Conservation (phyloP, 2,113 vertebrate genomes). For the Ramphastos sulfuratus region DNA sequence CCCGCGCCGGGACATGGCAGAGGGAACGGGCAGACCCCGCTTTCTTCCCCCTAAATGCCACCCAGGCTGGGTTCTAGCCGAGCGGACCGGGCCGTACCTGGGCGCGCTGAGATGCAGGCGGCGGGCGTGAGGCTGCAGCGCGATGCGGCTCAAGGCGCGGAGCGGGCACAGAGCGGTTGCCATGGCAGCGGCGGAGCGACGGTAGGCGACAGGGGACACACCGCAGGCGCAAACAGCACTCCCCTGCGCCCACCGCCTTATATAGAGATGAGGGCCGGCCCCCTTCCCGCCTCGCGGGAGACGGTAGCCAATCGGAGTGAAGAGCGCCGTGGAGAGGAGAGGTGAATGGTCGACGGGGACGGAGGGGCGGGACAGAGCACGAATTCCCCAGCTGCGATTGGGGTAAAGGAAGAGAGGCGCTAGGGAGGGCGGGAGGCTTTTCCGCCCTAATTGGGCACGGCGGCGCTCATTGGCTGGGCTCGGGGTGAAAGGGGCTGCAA, state of each 20-base stretch:
- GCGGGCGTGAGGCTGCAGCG: not conserved
- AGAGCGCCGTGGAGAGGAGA: not conserved
- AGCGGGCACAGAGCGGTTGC: not conserved
- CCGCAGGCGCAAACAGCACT: too few species aligned
- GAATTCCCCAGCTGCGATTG: not conserved
- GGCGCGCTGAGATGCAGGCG: not conserved
- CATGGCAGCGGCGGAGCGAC: not conserved
- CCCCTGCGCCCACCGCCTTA: rapidly evolving
- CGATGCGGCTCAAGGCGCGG: not conserved
- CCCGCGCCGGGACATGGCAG: rapidly evolving
- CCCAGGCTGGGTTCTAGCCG: not conserved
- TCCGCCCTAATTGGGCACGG: not conserved
- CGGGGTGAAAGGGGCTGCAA: not conserved
- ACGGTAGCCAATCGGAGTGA: not conserved
- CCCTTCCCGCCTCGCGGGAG: not conserved
- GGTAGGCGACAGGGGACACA: rapidly evolving
- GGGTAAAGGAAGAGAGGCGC: not conserved
- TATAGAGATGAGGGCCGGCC: not conserved
- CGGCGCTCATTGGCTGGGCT: not conserved
- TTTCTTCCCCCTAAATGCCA: too few species aligned
- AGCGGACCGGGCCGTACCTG: not conserved
- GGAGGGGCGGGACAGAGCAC: not conserved
- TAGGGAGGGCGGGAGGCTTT: not conserved
- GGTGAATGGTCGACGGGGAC: not conserved
- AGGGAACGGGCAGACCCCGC: not conserved